These are phyloP conservation scores for Helobdella robusta DNA, from an alignment of 2,888 invertebrate genomes.

Conservation along the genomic window DNA sequence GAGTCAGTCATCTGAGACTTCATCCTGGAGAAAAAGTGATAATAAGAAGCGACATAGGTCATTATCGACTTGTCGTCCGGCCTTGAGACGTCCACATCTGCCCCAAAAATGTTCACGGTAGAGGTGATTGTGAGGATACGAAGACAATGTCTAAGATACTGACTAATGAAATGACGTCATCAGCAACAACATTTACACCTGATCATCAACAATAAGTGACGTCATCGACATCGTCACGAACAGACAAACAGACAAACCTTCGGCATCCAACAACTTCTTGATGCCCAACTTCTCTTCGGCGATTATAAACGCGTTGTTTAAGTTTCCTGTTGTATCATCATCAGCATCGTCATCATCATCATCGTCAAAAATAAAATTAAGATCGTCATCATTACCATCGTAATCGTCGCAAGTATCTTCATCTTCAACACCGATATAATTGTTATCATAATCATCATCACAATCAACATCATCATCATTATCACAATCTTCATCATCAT, in stretches of 20 bases:
- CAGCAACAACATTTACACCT: neutral
- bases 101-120: neutral
- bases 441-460: no score
- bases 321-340: slow-evolving; percentile 67
- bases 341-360: no score
- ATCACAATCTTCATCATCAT: no score
- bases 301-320: slow-evolving; percentile 93
- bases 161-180: neutral
- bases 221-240: no score
- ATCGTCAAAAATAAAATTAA: no score
- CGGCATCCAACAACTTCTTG: slow-evolving; percentile 77
- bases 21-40: slow-evolving; percentile 97
- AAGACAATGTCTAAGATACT: neutral
- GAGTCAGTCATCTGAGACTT: slow-evolving; percentile 97
- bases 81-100: slow-evolving; percentile 80
- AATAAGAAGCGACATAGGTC: slow-evolving; percentile 96
- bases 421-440: no score
- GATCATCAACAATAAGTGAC: no score
- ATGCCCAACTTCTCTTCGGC: slow-evolving; percentile 87
- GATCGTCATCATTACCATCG: no score
- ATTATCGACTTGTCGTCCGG: slow-evolving; percentile 98
- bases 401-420: no score
- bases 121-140: neutral
- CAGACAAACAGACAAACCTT: slow-evolving; percentile 55
- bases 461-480: no score